A percentile compares a stretch with the other conserved stretches of the same genome.
Conservation (phyloP, 2,888 invertebrate species). For the Cephus spinipes region DNA sequence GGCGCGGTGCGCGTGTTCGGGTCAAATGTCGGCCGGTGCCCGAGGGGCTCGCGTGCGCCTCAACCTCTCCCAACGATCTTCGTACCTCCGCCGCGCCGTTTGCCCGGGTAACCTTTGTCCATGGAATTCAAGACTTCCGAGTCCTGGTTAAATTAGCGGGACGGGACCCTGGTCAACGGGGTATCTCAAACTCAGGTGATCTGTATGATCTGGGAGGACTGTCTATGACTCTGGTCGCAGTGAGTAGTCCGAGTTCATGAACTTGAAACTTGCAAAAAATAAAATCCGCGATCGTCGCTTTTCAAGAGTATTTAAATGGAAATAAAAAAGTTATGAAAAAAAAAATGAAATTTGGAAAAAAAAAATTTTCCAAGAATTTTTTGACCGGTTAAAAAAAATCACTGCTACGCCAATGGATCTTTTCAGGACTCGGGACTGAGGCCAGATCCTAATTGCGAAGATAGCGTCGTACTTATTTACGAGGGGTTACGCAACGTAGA, state of each 20-base stretch:
- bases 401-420: neutral
- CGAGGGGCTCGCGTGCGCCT: conserved; percentile 54
- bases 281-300: too few relatives aligned
- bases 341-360: too few relatives aligned
- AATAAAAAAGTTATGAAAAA: too few relatives aligned
- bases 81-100: neutral
- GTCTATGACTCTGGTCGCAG: neutral
- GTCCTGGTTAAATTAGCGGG: neutral
- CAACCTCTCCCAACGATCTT: neutral
- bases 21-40: conserved; percentile 64
- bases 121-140: neutral
- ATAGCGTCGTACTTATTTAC: conserved; percentile 29
- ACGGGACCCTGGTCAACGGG: neutral
- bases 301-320: too few relatives aligned
- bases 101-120: neutral
- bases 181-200: neutral
- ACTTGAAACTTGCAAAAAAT: neutral
- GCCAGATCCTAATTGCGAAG: conserved; percentile 33
- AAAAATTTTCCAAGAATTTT: neutral
- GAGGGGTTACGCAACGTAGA: conserved; percentile 19
- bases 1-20: conserved; percentile 57
- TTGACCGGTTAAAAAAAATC: neutral
- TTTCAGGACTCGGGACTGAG: conserved; percentile 21
- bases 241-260: neutral
- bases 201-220: neutral